Base-by-base conservation (phyloP, 2,797 vertebrate genomes). In the Trachurus trachurus region DNA sequence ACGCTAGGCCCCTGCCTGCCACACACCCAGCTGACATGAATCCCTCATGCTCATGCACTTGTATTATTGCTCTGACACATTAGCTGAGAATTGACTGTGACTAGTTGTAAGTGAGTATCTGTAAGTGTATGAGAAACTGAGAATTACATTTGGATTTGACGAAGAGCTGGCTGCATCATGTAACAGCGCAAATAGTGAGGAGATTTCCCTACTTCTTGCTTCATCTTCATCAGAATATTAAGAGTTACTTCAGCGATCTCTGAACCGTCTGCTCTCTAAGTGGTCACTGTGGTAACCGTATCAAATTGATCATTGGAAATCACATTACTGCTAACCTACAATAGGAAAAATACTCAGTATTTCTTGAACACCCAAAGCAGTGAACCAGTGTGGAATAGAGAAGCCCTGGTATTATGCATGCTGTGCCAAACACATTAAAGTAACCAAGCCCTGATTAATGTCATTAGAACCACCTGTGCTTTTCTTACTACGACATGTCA, bases 21-120 rank as follows among this genome's bases (percentile, higher is more conserved):
- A 88, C 62, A 22, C 87, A 84, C 81, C 88, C 84, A 76, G 81
- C 87, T 91, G 89, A 93, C 83, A 93, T 89, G 85, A 78, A 88
- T 86, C 84, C 76, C 81, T 89, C 87, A 88, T 81, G 71, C 84
- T 84, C 85, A 81, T 72, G 76, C 83, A 83, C 89, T 88, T 90
- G 89, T 90, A 88, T 92, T 90, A 88, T 82, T 90, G 80, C 87
- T 80, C 83, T 78, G 85, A 88, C 88, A 93, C 90, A 76, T 85
- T 88, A 88, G 88, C 85, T 87, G 82, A 78, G 83, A 91, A 87
- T 85, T 71, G 68, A 63, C 67, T 82, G 76, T 65, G 71, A 80
- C 75, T 42, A 56, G 71, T 84, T 87, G 74, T 81, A 67, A 80
- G 67, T 76, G 70, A 80, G 70, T 65, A 37, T 73, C 47, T 70